Percentiles rank a stretch among this genome's conserved stretches.
Evolutionary conservation across 2,797 vertebrate species (phyloP).

Genomic region (Acanthis flammea): DNA sequence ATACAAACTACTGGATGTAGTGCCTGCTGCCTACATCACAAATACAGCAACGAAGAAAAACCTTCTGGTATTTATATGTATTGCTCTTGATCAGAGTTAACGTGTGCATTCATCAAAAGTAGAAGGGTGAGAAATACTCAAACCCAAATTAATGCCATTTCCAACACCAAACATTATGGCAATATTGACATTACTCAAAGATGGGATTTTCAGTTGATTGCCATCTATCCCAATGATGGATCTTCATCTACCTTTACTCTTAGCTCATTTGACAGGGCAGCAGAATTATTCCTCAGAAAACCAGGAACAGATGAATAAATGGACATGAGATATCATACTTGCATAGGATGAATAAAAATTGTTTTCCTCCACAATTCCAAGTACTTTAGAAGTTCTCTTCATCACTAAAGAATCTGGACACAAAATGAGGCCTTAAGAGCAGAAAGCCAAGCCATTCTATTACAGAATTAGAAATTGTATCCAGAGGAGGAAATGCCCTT

Average conservation of each 20-base stretch:
- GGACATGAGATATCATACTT: not conserved
- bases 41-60: not conserved
- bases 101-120: not conserved
- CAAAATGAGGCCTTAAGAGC: not conserved
- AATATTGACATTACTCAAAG: not conserved
- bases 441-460: not conserved
- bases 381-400: not conserved
- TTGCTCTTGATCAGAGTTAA: not conserved
- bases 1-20: not conserved
- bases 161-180: not conserved
- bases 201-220: rapidly evolving
- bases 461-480: not conserved
- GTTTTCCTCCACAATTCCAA: not conserved
- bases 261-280: not conserved
- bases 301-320: not conserved
- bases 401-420: not conserved
- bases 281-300: not conserved
- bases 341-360: not conserved
- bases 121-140: not conserved
- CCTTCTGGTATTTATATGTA: not conserved
- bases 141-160: not conserved
- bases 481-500: not conserved
- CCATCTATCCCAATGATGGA: rapidly evolving
- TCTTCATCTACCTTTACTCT: not conserved
- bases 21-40: not conserved